phyloP scores from a whole-genome alignment of 2,888 invertebrate species.

The Isotomurus palustris region DNA sequence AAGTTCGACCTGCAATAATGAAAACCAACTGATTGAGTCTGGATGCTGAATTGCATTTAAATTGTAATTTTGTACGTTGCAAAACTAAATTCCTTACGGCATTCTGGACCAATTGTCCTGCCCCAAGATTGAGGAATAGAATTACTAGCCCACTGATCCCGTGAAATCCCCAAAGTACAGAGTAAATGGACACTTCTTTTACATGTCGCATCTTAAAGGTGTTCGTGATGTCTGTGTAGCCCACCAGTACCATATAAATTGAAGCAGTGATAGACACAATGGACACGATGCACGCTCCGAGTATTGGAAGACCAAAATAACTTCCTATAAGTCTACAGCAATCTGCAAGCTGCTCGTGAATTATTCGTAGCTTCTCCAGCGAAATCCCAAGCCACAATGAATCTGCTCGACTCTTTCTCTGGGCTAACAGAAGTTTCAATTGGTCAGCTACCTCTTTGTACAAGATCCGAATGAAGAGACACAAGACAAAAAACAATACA shows the following conservation, averaged over 20 bases:
- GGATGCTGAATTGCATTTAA: not conserved
- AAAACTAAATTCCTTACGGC: conserved; percentile 8
- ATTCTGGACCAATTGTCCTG: conserved; percentile 24
- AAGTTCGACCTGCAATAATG: conserved; percentile 14
- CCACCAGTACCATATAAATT: conserved; percentile 12
- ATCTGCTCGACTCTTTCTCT: not conserved
- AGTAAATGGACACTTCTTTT: not conserved
- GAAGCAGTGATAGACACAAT: conserved; percentile 18
- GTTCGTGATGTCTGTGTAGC: conserved; percentile 14
- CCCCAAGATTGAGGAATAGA: conserved; percentile 14
- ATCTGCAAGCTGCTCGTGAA: conserved; percentile 16
- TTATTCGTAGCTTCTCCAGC: conserved; percentile 16
- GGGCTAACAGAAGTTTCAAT: conserved; percentile 3
- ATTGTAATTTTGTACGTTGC: not conserved
- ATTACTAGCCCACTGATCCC: conserved; percentile 18
- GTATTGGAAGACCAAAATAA: conserved; percentile 16
- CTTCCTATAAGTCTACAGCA: conserved; percentile 16
- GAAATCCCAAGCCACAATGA: too few relatives aligned
- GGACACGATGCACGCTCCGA: conserved; percentile 14
- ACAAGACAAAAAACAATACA: conserved; percentile 17
- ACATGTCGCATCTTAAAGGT: not conserved
- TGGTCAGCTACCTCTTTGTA: conserved; percentile 17
- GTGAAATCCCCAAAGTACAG: conserved; percentile 22
- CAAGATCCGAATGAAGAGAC: conserved; percentile 16
- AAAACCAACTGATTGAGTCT: not conserved